Conservation (phyloP, 2,113 vertebrate genomes). For the Micronycteris hirsuta region DNA sequence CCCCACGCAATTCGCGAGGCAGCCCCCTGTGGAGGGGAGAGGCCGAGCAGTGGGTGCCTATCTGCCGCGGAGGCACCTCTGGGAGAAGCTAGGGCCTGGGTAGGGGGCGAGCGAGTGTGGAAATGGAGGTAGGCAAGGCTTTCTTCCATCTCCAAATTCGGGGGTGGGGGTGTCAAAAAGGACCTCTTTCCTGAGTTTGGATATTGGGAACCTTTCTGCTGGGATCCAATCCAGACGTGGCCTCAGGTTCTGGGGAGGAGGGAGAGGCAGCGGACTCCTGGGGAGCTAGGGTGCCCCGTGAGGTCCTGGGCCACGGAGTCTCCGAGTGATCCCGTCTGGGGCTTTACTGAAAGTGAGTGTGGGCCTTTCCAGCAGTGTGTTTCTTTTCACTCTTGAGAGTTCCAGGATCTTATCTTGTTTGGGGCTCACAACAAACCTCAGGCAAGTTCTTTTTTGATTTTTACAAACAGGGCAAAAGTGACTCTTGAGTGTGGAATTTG, state of each 20-base stretch:
- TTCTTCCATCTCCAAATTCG: neutral
- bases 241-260: neutral
- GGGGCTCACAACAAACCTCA: neutral
- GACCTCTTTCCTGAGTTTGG: neutral
- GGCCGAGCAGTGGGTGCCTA: neutral
- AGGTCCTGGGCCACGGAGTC: neutral
- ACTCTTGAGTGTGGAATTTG: neutral
- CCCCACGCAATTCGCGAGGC: neutral
- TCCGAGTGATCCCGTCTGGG: neutral
- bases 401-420: neutral
- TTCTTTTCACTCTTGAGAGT: neutral
- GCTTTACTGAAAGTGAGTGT: neutral
- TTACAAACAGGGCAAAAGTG: neutral
- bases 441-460: neutral
- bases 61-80: rapidly evolving
- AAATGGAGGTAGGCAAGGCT: neutral
- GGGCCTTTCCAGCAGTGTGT: neutral
- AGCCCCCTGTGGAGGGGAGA: neutral
- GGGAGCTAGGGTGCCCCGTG: neutral
- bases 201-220: neutral
- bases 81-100: neutral
- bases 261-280: neutral
- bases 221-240: neutral
- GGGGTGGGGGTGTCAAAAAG: neutral
- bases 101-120: neutral